A percentile compares a stretch with the other conserved stretches of the same genome.
Conservation (phyloP, 2,797 vertebrate species). For the Chiloscyllium punctatum region DNA sequence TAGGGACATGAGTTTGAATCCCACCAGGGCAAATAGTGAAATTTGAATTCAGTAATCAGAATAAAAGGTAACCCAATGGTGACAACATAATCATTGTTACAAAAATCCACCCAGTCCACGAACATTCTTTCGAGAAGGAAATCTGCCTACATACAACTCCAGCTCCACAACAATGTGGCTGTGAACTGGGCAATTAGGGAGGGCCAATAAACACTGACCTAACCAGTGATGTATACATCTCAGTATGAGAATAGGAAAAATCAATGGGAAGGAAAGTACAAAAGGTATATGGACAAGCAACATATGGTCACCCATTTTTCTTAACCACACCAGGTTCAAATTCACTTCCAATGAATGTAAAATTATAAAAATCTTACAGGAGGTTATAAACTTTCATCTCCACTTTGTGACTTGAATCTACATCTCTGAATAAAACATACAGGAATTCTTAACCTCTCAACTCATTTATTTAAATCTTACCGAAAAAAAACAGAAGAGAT, state of each 20-base stretch:
- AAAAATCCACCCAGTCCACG: no score
- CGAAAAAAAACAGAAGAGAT: not conserved
- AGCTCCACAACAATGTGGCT: no score
- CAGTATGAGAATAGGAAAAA: not conserved
- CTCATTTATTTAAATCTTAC: not conserved
- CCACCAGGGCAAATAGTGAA: no score
- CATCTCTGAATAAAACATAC: not conserved
- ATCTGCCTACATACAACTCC: no score
- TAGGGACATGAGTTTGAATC: no score
- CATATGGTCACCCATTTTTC: not conserved
- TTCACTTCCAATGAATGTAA: not conserved
- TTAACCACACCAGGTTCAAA: not conserved
- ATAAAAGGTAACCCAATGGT: no score
- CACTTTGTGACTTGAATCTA: not conserved
- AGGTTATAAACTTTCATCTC: not conserved
- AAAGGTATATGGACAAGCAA: not conserved
- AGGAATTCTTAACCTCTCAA: not conserved
- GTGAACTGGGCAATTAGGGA: no score
- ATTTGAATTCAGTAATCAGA: no score
- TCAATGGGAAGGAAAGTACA: not conserved
- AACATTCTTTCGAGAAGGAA: no score
- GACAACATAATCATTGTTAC: no score
- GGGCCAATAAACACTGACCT: no score
- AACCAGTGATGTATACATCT: no score
- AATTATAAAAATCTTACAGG: not conserved